These are phyloP conservation scores for Hemichromis elongatus DNA, from an alignment of 2,113 vertebrate species.

Conservation along the genomic window DNA sequence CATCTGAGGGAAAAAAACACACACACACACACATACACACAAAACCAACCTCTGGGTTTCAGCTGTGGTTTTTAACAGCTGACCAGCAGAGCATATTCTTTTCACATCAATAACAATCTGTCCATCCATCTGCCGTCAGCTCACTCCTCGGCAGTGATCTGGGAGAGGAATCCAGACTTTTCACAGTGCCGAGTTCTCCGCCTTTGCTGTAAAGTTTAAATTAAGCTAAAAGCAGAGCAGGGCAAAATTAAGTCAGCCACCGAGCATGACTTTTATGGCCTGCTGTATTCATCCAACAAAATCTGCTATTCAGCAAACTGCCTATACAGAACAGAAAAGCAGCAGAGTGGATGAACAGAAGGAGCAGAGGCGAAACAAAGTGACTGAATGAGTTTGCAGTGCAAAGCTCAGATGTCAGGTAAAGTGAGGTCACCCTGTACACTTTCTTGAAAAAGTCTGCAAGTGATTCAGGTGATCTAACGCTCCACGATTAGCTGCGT, in stretches of 20 bases:
- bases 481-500: neutral
- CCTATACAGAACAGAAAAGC: neutral
- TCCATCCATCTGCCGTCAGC: slow-evolving; percentile 34
- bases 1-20: neutral
- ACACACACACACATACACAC: neutral
- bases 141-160: neutral
- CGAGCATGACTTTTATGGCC: neutral
- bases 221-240: neutral
- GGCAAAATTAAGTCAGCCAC: neutral
- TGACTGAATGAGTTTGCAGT: neutral
- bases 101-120: slow-evolving; percentile 36
- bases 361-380: neutral
- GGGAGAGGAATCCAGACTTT: neutral
- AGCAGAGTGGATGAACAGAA: neutral
- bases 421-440: slow-evolving; percentile 1
- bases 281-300: slow-evolving; percentile 6
- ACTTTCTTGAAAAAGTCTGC: neutral
- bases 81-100: slow-evolving; percentile 14
- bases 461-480: neutral
- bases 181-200: neutral
- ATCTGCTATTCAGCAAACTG: slow-evolving; percentile 5
- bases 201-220: slow-evolving; percentile 11
- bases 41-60: neutral
- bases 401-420: slow-evolving; percentile 2
- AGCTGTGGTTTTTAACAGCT: slow-evolving; percentile 12